Evolutionary conservation across 2,888 invertebrate species (phyloP).

Genomic region (Thera obeliscata): DNA sequence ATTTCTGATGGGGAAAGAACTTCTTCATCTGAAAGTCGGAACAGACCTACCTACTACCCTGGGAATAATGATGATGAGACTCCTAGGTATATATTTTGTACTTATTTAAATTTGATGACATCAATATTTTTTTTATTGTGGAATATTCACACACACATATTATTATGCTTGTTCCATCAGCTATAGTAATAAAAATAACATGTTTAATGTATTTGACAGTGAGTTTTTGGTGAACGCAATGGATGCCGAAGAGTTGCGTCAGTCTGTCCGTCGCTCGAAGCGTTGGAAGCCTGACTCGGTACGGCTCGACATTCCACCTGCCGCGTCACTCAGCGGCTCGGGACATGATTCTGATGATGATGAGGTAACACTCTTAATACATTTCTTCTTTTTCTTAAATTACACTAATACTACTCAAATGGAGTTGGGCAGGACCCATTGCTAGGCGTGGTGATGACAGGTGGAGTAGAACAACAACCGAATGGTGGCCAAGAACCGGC

Average conservation of each 20-base stretch:
- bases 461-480: too few relatives aligned
- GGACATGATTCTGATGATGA: slow-evolving; percentile 88
- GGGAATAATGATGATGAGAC: slow-evolving; percentile 86
- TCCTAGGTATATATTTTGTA: slow-evolving; percentile 63
- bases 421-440: too few relatives aligned
- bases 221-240: slow-evolving; percentile 95
- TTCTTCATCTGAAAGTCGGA: slow-evolving; percentile 88
- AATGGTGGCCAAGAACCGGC: too few relatives aligned
- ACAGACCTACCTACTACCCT: slow-evolving; percentile 89
- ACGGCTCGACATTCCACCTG: slow-evolving; percentile 71
- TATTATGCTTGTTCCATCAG: too few relatives aligned
- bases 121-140: too few relatives aligned
- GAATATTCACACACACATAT: too few relatives aligned
- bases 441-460: too few relatives aligned
- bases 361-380: too few relatives aligned
- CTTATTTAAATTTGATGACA: too few relatives aligned
- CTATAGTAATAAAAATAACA: too few relatives aligned
- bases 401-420: too few relatives aligned
- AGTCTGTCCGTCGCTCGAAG: slow-evolving; percentile 88
- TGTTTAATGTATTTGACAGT: slow-evolving; percentile 61
- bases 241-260: slow-evolving; percentile 92
- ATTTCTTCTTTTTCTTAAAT: too few relatives aligned
- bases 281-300: slow-evolving; percentile 79
- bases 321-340: slow-evolving; percentile 75
- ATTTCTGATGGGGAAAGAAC: slow-evolving; percentile 93